These are phyloP conservation scores for Isichthys henryi DNA, from an alignment of 2,113 vertebrate genomes.

Conservation along the genomic window DNA sequence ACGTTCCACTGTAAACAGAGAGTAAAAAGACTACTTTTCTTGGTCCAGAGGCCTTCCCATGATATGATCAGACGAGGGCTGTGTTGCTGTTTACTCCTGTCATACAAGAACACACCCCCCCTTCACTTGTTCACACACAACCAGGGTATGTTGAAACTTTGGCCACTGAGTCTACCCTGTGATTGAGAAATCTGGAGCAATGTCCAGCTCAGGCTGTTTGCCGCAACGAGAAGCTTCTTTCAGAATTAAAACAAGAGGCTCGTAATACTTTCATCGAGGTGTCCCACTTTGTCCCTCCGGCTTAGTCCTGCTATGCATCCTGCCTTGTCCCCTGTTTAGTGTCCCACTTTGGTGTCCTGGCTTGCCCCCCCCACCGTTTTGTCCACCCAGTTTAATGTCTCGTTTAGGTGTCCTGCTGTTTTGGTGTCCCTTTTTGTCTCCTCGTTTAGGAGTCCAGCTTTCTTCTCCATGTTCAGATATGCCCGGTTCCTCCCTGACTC, in stretches of 20 bases:
- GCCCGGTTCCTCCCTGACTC: background rate
- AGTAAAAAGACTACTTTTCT: background rate
- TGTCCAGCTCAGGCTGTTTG: background rate
- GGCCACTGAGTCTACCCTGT: background rate
- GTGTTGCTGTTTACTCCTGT: background rate
- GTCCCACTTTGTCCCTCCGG: background rate
- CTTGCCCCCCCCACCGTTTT: background rate
- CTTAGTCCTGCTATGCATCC: background rate
- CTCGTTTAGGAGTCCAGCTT: background rate
- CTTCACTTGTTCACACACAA: background rate
- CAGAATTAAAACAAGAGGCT: background rate
- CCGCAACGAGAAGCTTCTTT: background rate
- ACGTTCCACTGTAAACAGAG: background rate
- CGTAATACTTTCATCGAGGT: background rate
- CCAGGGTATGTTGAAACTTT: background rate
- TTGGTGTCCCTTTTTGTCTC: background rate
- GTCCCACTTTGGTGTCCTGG: background rate
- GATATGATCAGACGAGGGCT: too few species aligned
- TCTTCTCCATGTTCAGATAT: background rate
- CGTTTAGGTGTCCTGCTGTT: background rate
- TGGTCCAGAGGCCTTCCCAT: background rate
- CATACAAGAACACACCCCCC: background rate
- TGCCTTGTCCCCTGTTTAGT: background rate
- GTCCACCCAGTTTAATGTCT: background rate
- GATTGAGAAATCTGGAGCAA: conserved; percentile 5